Evolutionary conservation across 2,113 vertebrate species (phyloP), one percentile per base, ranked within the genome.

Genomic region (Parus major): DNA sequence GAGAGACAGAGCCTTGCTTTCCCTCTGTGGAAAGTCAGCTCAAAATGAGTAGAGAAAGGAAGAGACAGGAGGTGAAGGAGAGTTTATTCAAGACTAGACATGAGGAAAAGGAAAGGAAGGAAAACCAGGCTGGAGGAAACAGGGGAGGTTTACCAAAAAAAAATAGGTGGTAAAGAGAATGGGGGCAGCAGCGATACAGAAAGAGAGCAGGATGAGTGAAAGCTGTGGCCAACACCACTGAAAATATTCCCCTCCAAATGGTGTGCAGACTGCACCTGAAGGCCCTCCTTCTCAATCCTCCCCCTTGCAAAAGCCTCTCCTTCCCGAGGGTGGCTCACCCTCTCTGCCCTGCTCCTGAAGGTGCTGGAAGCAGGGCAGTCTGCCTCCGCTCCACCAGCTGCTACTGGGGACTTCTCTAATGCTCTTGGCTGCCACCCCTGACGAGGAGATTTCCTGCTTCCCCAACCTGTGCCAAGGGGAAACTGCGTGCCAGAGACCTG

Each of bases 311-410:
- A 46, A 19, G 20, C 4, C 33, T 41, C 29, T 77, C 14, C 29
- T 11, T 9, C 49, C 47, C 1, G 0, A 7, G 17, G 33, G 29
- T 11, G n/a, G 50, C 49, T 79, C 31, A 17, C 3, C 7, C 15
- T 44, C 22, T 10, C 11, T 28, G 68, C 31, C 72, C 68, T 41
- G 72, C 17, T 36, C 44, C 75, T 8, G 21, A 29, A 2, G 33
- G 35, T 53, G 57, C 59, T 82, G 68, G 57, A 55, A 71, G 63
- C 57, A 19, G 53, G 24, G 60, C 9, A 77, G 29, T 27, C 82
- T 84, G 57, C 77, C 6, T 5, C 12, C 0, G 0, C 39, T 70
- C 33, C 12, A 13, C 61, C 53, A 68, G 68, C 85, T 47, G 78
- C 13, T 44, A 33, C 69, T 1, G 0, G 49, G 64, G 36, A 44